Percentiles rank a stretch among this genome's conserved stretches.
Conservation (phyloP, 2,888 invertebrate species). For the Cataglyphis albicans region DNA sequence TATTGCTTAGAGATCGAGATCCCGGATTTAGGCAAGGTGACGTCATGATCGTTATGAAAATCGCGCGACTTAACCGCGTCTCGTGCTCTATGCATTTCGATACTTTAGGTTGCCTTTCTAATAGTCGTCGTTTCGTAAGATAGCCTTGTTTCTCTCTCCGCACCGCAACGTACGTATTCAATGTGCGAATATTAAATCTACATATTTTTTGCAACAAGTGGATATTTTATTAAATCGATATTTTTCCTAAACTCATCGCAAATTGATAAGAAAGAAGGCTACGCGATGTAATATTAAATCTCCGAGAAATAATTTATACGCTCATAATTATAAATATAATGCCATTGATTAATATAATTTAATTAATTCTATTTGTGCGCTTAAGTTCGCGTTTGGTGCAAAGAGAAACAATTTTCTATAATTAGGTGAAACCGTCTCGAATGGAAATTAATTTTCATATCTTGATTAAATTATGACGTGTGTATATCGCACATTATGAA, state of each 20-base stretch:
- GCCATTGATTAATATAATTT: constrained; percentile 7
- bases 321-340: constrained; percentile 13
- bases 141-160: constrained; percentile 18
- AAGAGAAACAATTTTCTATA: background rate
- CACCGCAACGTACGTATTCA: background rate
- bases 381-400: background rate
- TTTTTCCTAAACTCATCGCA: background rate
- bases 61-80: constrained; percentile 17
- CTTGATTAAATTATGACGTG: background rate
- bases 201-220: constrained; percentile 8
- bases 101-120: constrained; percentile 50
- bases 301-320: background rate
- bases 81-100: constrained; percentile 51
- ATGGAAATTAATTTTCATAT: background rate
- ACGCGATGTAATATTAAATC: background rate
- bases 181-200: constrained; percentile 14
- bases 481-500: constrained; percentile 10
- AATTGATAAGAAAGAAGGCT: background rate
- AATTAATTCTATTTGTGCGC: constrained; percentile 13
- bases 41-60: constrained; percentile 33
- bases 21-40: constrained; percentile 17
- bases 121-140: constrained; percentile 39
- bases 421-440: background rate
- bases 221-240: constrained; percentile 25
- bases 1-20: background rate